Base-by-base conservation (phyloP, 2,797 vertebrate species). In the Arctocebus calabarensis region DNA sequence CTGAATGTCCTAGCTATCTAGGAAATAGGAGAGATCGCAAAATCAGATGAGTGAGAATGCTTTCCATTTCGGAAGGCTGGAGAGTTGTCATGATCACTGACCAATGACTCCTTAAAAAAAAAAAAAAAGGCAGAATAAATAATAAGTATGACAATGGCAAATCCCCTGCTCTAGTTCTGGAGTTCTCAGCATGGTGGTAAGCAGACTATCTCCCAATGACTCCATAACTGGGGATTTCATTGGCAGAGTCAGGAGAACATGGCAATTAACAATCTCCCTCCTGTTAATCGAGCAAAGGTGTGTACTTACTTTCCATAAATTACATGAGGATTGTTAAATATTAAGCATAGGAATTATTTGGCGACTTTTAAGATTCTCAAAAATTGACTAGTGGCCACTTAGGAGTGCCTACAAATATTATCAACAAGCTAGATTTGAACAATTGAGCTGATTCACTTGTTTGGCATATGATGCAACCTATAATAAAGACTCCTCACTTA, bases 111-210 rank as follows among this genome's bases (percentile, higher is more conserved):
- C 40, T 19, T 66, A 20, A 66, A 66, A n/a, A 64, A 32, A n/a
- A 32, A n/a, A 2, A 81, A 70, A 73, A 22, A 52, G 16, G 37
- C 4, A 55, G 34, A 20, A 27, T 9, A n/a, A 89, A 16, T 14
- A 20, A 22, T 12, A 37, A 0, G 14, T 34, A 2, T 14, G 20
- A 17, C n/a, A 16, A 6, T 2, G 5, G 43, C 6, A 25, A 3
- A 4, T 22, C 45, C n/a, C 19, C n/a, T 12, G 40, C 7, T 43
- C 27, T 59, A 23, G 17, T n/a, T 23, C 52, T 74, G 11, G 45
- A 55, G 23, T 27, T 87, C 27, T 5, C 48, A 2, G 0, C 59
- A 40, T 43, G 34, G 0, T 7, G 19, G 25, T 3, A 10, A 78
- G 22, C 20, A 1, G 0, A 13, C 8, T 32, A 52, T 43, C 34